A percentile compares a stretch with the other conserved stretches of the same genome.
Conservation (phyloP, 2,888 invertebrate genomes). For the Apotomis turbidana region DNA sequence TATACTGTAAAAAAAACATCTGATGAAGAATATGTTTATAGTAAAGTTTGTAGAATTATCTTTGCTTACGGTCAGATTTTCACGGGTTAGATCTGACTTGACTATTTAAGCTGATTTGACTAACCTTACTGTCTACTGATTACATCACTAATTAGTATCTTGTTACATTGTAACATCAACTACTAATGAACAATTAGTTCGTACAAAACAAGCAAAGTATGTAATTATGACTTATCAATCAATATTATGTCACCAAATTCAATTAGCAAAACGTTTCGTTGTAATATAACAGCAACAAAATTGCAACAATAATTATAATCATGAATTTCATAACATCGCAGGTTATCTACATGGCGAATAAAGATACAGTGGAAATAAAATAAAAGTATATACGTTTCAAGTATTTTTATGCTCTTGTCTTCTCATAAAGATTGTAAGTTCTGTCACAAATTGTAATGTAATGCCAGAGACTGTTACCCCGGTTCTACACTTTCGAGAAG, state of each 20-base stretch:
- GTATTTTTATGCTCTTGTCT: too few relatives aligned
- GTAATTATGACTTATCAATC: slow-evolving; percentile 1
- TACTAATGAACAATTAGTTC: not conserved
- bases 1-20: too few relatives aligned
- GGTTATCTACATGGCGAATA: not conserved
- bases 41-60: too few relatives aligned
- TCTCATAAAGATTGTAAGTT: too few relatives aligned
- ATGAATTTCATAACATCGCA: not conserved
- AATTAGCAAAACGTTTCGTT: not conserved
- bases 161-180: not conserved
- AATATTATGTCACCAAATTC: not conserved
- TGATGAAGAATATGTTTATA: too few relatives aligned
- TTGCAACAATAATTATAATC: not conserved
- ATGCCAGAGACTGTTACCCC: too few relatives aligned
- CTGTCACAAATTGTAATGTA: too few relatives aligned
- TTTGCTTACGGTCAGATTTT: too few relatives aligned
- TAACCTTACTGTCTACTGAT: slow-evolving; percentile 1
- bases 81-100: not conserved
- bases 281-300: not conserved
- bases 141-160: not conserved
- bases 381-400: too few relatives aligned
- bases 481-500: too few relatives aligned
- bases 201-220: not conserved
- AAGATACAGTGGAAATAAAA: too few relatives aligned
- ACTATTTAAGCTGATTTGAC: slow-evolving; percentile 12